Base-by-base conservation (phyloP, 2,113 vertebrate species). In the Prolemur simus region DNA sequence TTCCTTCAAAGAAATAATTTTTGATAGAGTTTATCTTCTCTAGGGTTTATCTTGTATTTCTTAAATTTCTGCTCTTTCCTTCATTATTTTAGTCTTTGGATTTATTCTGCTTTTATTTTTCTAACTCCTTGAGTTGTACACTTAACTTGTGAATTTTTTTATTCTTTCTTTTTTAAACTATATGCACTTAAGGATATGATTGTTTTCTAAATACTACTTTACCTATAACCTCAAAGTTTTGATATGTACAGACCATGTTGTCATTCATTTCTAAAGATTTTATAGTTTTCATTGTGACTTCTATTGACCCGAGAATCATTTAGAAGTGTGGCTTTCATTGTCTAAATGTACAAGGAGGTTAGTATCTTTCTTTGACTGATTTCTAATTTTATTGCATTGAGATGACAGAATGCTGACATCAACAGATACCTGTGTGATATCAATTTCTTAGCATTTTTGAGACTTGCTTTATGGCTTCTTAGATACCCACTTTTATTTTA, bases 1-100 rank as follows among this genome's bases (percentile, higher is more conserved):
- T 80, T 37, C 27, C 32, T 92, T 92, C 60, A 78, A 58, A 86
- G 3, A 86, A 86, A 74, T 89, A 74, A 92, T 66, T 84, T 95
- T 78, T n/a, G 34, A 34, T 32, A 89, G 21, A 64, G 29, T 73
- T 89, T 49, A 34, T 81, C 11, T 77, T 49, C 76, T 83, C 23
- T 45, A 14, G 60, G 6, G 18, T 56, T 82, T 66, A 69, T 66
- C 73, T 76, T 21, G 25, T n/a, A 52, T 69, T 90, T 73, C 11
- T 95, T 92, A 56, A 64, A 80, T 71, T 88, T 71, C 13, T 68
- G 27, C 4, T 56, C 34, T 80, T 54, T 20, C 32, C 42, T 74
- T 85, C 23, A 47, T 64, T 39, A 42, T 77, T 66, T 80, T 23
- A 74, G 39, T 60, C 42, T 81, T 92, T 74, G 37, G 32, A 34